These are phyloP conservation scores for Linhomoeus sp. DNA, from an alignment of 2,888 invertebrate genomes.

Conservation along the genomic window DNA sequence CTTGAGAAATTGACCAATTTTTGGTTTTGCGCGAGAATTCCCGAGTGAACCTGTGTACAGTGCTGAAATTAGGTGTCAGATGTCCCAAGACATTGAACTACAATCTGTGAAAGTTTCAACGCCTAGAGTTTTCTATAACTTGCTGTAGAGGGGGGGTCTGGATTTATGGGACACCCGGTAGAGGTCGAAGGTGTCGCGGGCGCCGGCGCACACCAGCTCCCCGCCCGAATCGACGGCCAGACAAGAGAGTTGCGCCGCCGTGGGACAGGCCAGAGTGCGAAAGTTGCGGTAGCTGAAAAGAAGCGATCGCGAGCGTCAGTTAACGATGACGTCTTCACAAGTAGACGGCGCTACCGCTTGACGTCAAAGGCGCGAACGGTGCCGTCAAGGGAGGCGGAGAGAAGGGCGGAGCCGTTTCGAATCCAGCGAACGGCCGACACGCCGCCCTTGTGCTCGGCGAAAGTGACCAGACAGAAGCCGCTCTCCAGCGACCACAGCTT, in stretches of 20 bases:
- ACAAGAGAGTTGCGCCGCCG: conserved; percentile 73
- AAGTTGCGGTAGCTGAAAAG: conserved; percentile 75
- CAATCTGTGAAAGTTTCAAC: too few relatives aligned
- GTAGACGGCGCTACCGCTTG: conserved; percentile 41
- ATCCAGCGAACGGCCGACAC: conserved; percentile 69
- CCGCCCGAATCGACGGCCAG: conserved; percentile 59
- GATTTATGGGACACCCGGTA: too few relatives aligned
- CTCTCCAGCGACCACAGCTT: conserved; percentile 76
- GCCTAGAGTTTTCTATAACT: too few relatives aligned
- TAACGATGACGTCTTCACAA: background rate
- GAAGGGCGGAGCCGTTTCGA: conserved; percentile 68
- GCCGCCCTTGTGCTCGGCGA: conserved; percentile 65
- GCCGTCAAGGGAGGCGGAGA: conserved; percentile 86
- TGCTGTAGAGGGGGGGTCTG: too few relatives aligned
- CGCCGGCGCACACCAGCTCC: conserved; percentile 82
- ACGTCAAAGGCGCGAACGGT: conserved; percentile 88
- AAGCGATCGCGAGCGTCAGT: too few relatives aligned
- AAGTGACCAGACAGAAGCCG: conserved; percentile 88
- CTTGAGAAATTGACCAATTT: too few relatives aligned
- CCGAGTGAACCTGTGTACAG: too few relatives aligned
- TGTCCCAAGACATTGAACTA: too few relatives aligned
- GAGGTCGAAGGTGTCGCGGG: conserved; percentile 79
- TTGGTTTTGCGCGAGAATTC: too few relatives aligned
- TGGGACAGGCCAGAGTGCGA: conserved; percentile 75
- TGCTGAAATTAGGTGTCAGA: too few relatives aligned